Conservation (phyloP, 2,888 invertebrate species). For the Agriopis aurantiaria region DNA sequence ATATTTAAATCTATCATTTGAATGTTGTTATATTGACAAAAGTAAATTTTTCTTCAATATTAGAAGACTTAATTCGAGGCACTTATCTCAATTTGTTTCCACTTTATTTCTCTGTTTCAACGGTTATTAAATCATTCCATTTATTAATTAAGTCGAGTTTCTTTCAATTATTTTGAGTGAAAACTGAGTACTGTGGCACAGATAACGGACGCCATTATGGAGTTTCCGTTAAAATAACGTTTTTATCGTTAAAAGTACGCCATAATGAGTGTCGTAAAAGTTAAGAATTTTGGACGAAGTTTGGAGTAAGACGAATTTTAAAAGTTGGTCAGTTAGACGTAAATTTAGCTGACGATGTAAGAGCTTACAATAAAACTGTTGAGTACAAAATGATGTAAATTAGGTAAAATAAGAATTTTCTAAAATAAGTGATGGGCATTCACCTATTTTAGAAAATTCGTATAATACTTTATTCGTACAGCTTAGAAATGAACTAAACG, state of each 20-base stretch:
- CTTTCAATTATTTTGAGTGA: conserved; percentile 20
- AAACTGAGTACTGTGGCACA: conserved; percentile 5
- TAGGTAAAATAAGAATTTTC: too few relatives aligned
- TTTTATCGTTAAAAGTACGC: conserved; percentile 21
- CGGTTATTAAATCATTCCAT: conserved; percentile 23
- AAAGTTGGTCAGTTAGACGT: conserved; percentile 15
- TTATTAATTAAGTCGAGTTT: conserved; percentile 26
- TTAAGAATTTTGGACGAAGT: conserved; percentile 13
- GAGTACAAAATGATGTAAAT: neutral
- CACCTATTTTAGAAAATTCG: neutral
- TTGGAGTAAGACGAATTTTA: conserved; percentile 22
- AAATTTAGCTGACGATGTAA: neutral
- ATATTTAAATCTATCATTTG: neutral
- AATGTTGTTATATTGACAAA: neutral
- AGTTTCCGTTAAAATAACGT: conserved; percentile 13
- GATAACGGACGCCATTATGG: conserved; percentile 12
- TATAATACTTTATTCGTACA: too few relatives aligned
- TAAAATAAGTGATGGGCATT: too few relatives aligned
- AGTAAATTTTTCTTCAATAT: neutral
- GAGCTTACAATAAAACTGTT: conserved; percentile 2
- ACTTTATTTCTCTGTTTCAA: conserved; percentile 6
- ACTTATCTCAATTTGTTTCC: conserved; percentile 7
- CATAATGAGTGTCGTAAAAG: conserved; percentile 19
- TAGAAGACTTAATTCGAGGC: neutral
- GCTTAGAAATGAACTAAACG: too few relatives aligned